phyloP scores from a whole-genome alignment of 1,140 invertebrate genomes.

The Drosophila repleta region DNA sequence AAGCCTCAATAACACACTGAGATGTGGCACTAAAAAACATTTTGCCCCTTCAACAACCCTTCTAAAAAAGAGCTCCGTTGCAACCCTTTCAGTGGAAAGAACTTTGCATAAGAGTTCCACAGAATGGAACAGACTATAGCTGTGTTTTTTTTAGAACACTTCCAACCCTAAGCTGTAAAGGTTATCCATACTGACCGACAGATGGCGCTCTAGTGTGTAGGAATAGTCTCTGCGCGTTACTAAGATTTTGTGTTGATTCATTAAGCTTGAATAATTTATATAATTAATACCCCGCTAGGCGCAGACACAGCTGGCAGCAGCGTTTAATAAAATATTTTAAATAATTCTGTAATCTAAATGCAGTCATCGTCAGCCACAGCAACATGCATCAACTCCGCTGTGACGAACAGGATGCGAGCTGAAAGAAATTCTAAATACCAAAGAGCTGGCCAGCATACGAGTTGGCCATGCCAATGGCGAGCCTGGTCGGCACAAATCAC shows the following conservation, averaged over 20 bases:
- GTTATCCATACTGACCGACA: slow-evolving; percentile 13
- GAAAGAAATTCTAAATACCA: slow-evolving; percentile 78
- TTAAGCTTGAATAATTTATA: slow-evolving; percentile 74
- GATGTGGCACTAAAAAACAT: slow-evolving; percentile 28
- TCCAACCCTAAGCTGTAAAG: slow-evolving; percentile 46
- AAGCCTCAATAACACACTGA: slow-evolving; percentile 40
- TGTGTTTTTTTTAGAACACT: slow-evolving; percentile 65
- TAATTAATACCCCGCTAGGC: slow-evolving; percentile 75
- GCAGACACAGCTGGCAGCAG: slow-evolving; percentile 59
- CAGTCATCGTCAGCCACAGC: slow-evolving; percentile 69
- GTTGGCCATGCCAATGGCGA: slow-evolving; percentile 17
- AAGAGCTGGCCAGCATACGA: slow-evolving; percentile 30
- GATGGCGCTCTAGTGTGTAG: slow-evolving; percentile 58
- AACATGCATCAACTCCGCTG: slow-evolving; percentile 37
- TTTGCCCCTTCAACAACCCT: slow-evolving; percentile 22
- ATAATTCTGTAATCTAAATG: slow-evolving; percentile 82
- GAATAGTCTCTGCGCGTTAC: too few species aligned
- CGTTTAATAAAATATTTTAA: slow-evolving; percentile 82
- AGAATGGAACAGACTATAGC: background rate
- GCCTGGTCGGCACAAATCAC: slow-evolving; percentile 73
- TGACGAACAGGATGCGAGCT: slow-evolving; percentile 61
- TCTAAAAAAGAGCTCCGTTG: slow-evolving; percentile 47
- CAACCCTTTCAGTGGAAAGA: slow-evolving; percentile 62
- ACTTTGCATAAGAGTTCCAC: slow-evolving; percentile 57
- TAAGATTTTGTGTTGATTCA: slow-evolving; percentile 50